phyloP scores from a whole-genome alignment of 2,888 invertebrate species.

The Heliconius cydno region DNA sequence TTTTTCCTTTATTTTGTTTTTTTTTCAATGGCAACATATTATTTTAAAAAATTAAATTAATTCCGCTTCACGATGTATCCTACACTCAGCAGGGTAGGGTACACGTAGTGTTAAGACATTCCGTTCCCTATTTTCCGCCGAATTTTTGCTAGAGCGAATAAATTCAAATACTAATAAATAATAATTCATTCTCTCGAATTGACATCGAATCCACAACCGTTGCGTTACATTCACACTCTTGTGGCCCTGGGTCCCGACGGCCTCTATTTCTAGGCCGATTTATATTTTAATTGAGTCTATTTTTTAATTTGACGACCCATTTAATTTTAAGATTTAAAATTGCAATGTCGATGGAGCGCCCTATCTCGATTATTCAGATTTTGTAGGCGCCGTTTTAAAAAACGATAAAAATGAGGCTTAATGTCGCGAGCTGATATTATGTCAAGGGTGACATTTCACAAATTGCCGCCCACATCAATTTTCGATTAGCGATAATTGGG shows the following conservation, averaged over 20 bases:
- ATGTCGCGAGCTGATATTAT: slow-evolving; percentile 71
- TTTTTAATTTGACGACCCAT: slow-evolving; percentile 21
- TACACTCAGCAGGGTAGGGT: no score
- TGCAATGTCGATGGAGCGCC: slow-evolving; percentile 25
- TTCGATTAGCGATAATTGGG: slow-evolving; percentile 76
- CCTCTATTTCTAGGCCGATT: background rate
- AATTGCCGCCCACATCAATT: slow-evolving; percentile 80
- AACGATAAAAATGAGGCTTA: slow-evolving; percentile 54
- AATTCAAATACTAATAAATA: no score
- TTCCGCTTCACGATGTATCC: no score
- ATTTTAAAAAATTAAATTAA: no score
- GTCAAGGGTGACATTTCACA: slow-evolving; percentile 76
- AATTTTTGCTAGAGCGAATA: no score
- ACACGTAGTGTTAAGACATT: no score
- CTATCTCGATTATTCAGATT: slow-evolving; percentile 38
- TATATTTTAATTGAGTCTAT: slow-evolving; percentile 29
- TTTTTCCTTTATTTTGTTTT: slow-evolving; percentile 41
- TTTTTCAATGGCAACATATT: slow-evolving; percentile 15
- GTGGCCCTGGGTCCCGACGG: no score
- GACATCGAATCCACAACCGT: no score
- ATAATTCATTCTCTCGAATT: no score
- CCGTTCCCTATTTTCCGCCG: no score
- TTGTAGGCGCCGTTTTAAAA: slow-evolving; percentile 40
- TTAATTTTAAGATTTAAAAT: slow-evolving; percentile 24
- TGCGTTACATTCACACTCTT: no score